Percentiles rank a stretch among this genome's conserved stretches.
phyloP scores from a whole-genome alignment of 2,113 vertebrate species.

The Gadus chalcogrammus region DNA sequence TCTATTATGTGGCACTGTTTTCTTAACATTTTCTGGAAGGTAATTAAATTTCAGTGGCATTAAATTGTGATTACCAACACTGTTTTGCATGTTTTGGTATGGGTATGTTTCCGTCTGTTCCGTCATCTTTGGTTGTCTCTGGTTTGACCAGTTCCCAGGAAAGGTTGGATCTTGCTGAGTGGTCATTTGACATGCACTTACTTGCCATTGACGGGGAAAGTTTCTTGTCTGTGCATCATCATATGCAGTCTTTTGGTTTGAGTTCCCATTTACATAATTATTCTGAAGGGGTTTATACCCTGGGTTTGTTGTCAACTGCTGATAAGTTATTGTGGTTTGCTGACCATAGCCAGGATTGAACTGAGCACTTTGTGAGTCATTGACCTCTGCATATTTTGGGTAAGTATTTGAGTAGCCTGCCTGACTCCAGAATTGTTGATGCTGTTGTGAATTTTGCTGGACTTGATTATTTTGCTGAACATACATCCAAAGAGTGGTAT shows the following conservation, averaged over 20 bases:
- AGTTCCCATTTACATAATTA: rapidly evolving
- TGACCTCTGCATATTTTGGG: background rate
- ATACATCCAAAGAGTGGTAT: background rate
- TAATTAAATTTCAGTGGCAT: background rate
- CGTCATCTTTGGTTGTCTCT: background rate
- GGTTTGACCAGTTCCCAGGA: slow-evolving; percentile 1
- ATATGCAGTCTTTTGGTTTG: background rate
- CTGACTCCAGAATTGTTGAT: background rate
- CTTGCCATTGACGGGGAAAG: background rate
- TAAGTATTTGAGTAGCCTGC: background rate
- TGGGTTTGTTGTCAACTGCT: background rate
- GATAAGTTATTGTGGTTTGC: slow-evolving; percentile 9
- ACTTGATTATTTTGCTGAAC: background rate
- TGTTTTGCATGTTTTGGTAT: background rate
- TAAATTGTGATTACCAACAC: no score
- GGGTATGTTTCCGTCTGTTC: background rate
- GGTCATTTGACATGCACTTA: background rate
- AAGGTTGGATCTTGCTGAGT: background rate
- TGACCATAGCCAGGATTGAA: background rate
- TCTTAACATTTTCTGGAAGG: background rate
- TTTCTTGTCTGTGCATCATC: slow-evolving; percentile 7
- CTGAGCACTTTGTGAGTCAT: background rate
- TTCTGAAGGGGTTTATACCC: rapidly evolving
- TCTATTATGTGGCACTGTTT: no score
- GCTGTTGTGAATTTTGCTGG: background rate